Base-by-base conservation (phyloP, 2,797 vertebrate genomes). In the Astyanax mexicanus region DNA sequence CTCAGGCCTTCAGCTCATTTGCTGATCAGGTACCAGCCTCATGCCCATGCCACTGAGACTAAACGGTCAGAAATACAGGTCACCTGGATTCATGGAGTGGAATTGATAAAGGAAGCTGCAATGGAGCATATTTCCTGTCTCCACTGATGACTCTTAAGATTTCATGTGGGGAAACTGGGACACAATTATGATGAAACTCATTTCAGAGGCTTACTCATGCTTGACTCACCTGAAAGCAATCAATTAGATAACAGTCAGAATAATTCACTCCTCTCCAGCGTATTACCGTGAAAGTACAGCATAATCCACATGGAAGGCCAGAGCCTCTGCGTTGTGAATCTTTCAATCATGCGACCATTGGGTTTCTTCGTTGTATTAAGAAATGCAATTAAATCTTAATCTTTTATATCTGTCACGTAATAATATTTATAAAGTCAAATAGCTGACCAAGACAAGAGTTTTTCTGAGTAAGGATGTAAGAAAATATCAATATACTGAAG, bases 201-300 rank as follows among this genome's bases (percentile, higher is more conserved):
- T 61, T 45, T 44, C 57, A 32, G 17, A 29, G 44, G 52, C 13
- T 45, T 29, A 32, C 38, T 4, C 17, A 40, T 25, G 17, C 52
- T 55, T 68, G 62, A 80, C 60, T 42, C 19, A 23, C n/a, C 12
- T 67, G 62, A 76, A 80, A 76, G 62, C 27, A 55, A 67, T 74
- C 66, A 65, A 47, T 58, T 69, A 80, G 51, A 29, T 8, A 17
- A 35, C 55, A 19, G 32, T 55, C 49, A 32, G 19, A 66, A 40
- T 55, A 54, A 69, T 60, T 21, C 42, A 40, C 60, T 65, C 10
- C 17, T 47, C 23, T 52, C n/a, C 57, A 51, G 49, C 38, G 32
- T 60, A 80, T 75, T 75, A 65, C 64, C 19, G 52, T 70, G 23
- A 57, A 42, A 5, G 29, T 32, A n/a, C n/a, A 51, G 15, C 12